A percentile compares a stretch with the other conserved stretches of the same genome.
Conservation (phyloP, 2,888 invertebrate genomes). For the Parnassius mnemosyne region DNA sequence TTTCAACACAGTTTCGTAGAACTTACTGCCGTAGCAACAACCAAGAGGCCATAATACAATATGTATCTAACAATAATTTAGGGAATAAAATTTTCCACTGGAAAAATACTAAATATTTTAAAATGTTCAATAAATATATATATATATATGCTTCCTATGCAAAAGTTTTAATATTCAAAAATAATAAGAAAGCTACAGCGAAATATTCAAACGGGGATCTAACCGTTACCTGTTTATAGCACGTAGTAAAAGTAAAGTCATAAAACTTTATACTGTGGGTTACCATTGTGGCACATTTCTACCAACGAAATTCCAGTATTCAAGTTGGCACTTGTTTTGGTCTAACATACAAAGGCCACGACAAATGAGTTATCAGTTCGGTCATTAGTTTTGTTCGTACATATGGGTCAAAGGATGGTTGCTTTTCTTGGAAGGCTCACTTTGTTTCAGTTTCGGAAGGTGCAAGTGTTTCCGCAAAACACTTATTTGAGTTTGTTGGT, state of each 20-base stretch:
- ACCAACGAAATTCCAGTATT: slow-evolving; percentile 9
- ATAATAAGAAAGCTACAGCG: slow-evolving; percentile 3
- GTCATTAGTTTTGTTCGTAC: slow-evolving; percentile 17
- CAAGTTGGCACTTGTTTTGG: slow-evolving; percentile 42
- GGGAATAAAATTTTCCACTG: not conserved
- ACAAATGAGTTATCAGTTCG: slow-evolving; percentile 14
- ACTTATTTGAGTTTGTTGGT: slow-evolving; percentile 34
- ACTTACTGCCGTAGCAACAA: too few relatives aligned
- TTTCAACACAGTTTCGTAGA: too few relatives aligned
- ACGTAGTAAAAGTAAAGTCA: slow-evolving; percentile 36
- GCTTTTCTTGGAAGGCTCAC: slow-evolving; percentile 41
- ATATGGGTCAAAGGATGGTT: slow-evolving; percentile 29
- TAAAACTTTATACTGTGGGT: slow-evolving; percentile 55
- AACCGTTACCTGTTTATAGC: slow-evolving; percentile 52
- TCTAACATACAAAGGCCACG: slow-evolving; percentile 23
- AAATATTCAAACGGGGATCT: slow-evolving; percentile 5
- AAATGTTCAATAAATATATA: too few relatives aligned
- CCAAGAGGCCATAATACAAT: too few relatives aligned
- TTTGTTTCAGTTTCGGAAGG: slow-evolving; percentile 32
- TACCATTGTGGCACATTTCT: slow-evolving; percentile 40
- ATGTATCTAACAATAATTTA: too few relatives aligned
- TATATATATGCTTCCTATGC: too few relatives aligned
- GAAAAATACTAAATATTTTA: not conserved
- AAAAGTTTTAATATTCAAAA: too few relatives aligned
- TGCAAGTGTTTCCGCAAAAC: slow-evolving; percentile 31